A percentile compares a stretch with the other conserved stretches of the same genome.
phyloP scores from a whole-genome alignment of 1,140 invertebrate genomes.

The Leptonema lineaticorne region DNA sequence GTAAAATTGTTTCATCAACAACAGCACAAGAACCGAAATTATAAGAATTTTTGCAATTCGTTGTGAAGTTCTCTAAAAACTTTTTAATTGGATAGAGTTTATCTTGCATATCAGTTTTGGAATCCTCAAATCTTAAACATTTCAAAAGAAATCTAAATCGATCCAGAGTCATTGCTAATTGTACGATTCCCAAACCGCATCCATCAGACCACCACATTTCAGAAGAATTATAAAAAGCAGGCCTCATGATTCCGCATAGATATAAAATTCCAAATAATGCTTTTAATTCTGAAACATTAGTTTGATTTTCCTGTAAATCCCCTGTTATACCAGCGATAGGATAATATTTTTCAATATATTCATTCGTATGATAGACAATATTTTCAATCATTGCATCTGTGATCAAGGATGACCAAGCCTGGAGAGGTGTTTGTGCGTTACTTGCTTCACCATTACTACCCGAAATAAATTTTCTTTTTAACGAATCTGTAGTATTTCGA shows the following conservation, averaged over 20 bases:
- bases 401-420: constrained; percentile 54
- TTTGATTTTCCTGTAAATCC: constrained; percentile 40
- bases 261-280: constrained; percentile 56
- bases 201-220: constrained; percentile 54
- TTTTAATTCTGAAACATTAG: constrained; percentile 52
- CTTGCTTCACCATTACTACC: constrained; percentile 33
- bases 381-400: constrained; percentile 52
- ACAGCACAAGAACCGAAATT: constrained; percentile 47
- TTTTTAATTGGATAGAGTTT: constrained; percentile 54
- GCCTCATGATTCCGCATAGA: constrained; percentile 52
- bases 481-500: not conserved
- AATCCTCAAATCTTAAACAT: constrained; percentile 53
- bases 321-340: constrained; percentile 31
- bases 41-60: constrained; percentile 54
- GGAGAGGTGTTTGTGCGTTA: constrained; percentile 45
- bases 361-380: constrained; percentile 54
- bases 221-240: constrained; percentile 50
- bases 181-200: constrained; percentile 49
- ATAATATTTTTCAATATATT: constrained; percentile 45
- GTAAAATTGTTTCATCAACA: constrained; percentile 55
- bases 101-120: constrained; percentile 43
- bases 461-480: constrained; percentile 35
- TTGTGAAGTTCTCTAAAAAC: constrained; percentile 54
- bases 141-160: constrained; percentile 54
- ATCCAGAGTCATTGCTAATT: constrained; percentile 52